Evolutionary conservation across 2,888 invertebrate species (phyloP), one percentile per base, ranked within the genome.

Genomic region (Trypoxylon attenuatum): DNA sequence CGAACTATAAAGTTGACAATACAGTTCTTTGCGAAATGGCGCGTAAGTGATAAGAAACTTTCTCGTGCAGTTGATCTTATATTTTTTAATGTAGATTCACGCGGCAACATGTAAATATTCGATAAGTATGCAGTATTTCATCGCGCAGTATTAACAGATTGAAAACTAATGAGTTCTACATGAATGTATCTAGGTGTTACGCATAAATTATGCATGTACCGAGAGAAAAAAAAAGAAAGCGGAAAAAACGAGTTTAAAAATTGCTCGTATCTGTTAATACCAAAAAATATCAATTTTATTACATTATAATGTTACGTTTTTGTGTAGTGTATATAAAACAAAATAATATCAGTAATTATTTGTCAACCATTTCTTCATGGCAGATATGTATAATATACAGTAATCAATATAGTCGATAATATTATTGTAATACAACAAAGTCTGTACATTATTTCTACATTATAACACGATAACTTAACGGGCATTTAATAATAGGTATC

Each of bases 221-320:
- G 21, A 3, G 21, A 3, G 25, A 50, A 42, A 42, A 61, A 47
- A 43, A 65, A 53, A 19, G 45, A 65, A 45, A 21, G n/a, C 21
- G 5, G 19, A 18, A 25, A 59, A 38, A 47, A 21, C 33, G 19
- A 61, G 66, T 56, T 39, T 58, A 71, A 55, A 66, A 76, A 76
- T 69, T 59, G 53, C 68, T 71, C 51, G 60, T 73, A 56, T 69
- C 72, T 70, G 69, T 76, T 79, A 71, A 78, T 84, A 84, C 78
- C 78, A 84, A 83, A 85, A 82, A 84, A 84, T 85, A 85, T 77
- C 85, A 84, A 85, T 71, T 85, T 84, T 85, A 84, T 84, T 84
- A 60, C 70, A 74, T 76, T 69, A 76, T 81, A 71, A 72, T 79
- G 55, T 51, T 77, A 71, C 38, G 19, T 71, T 74, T 71, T 73